phyloP scores from a whole-genome alignment of 2,113 vertebrate genomes.

The Xiphias gladius region DNA sequence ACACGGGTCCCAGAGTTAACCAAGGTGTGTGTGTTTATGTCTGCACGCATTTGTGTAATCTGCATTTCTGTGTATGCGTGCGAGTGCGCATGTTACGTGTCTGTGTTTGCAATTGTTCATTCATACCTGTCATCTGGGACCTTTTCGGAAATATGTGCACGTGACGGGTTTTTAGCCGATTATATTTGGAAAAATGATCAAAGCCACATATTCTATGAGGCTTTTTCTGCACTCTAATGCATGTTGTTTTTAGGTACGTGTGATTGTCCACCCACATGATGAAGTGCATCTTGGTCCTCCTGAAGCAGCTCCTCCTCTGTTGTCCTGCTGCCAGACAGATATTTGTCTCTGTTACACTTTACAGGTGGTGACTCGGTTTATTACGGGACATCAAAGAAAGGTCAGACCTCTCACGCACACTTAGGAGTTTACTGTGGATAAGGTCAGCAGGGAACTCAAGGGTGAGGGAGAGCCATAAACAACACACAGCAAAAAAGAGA shows the following conservation, averaged over 20 bases:
- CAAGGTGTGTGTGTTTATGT: slow-evolving; percentile 16
- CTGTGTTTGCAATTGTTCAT: neutral
- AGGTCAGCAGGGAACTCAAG: slow-evolving; percentile 30
- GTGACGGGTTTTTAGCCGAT: neutral
- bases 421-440: slow-evolving; percentile 37
- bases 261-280: neutral
- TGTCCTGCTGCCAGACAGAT: slow-evolving; percentile 25
- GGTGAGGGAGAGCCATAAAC: slow-evolving; percentile 4
- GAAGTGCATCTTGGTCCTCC: neutral
- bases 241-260: neutral
- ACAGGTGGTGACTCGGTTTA: slow-evolving; percentile 28
- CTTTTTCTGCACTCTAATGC: neutral
- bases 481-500: neutral
- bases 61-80: neutral
- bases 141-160: neutral
- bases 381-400: slow-evolving; percentile 53
- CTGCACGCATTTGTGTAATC: neutral
- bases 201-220: neutral
- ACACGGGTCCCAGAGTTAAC: slow-evolving; percentile 32
- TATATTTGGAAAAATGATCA: neutral
- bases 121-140: neutral
- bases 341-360: slow-evolving; percentile 32
- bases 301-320: neutral
- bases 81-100: slow-evolving; percentile 10
- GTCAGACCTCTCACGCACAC: slow-evolving; percentile 54